Base-by-base conservation (phyloP, 2,113 vertebrate species). In the Dendrocopos noguchii region DNA sequence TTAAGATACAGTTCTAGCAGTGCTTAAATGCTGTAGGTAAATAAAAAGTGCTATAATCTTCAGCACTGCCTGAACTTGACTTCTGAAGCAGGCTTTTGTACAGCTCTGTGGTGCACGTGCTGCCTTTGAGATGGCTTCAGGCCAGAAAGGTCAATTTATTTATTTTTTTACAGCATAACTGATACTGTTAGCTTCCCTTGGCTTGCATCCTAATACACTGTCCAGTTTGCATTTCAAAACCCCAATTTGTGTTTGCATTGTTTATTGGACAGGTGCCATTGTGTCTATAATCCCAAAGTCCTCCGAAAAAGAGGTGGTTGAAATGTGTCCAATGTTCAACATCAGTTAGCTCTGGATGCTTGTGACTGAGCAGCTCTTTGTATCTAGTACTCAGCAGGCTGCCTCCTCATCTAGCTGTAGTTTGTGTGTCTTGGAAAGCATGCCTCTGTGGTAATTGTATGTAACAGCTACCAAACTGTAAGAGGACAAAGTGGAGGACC, bases 111-210 rank as follows among this genome's bases (percentile, higher is more conserved):
- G 64, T 95, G 94, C 66, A 59, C 1, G 61, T 96, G 80, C 88
- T 96, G 75, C 83, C 91, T 82, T 67, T 73, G 50, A 65, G 78
- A 46, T 46, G 92, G 60, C 85, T 86, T 87, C 27, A 27, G 84
- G 80, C 79, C 80, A 28, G 34, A 80, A 92, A 84, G 80, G 60
- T 94, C 61, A 71, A 73, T 60, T 93, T 73, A 88, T 95, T 95
- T 97, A 97, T 95, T 97, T 97, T 97, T 97, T 72, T 95, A 88
- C 79, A 94, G 50, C 80, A 47, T 85, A 72, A 79, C n/a, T 53
- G 74, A 50, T 80, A 36, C 11, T 7, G 46, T 93, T 90, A 16
- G 16, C 70, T 90, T 94, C 79, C n/a, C 21, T 57, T 72, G 63
- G 86, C 46, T 70, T 91, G 61, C 36, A 50, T 73, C 7, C 0